Conservation (phyloP, 1,140 invertebrate genomes). For the Plodia interpunctella region DNA sequence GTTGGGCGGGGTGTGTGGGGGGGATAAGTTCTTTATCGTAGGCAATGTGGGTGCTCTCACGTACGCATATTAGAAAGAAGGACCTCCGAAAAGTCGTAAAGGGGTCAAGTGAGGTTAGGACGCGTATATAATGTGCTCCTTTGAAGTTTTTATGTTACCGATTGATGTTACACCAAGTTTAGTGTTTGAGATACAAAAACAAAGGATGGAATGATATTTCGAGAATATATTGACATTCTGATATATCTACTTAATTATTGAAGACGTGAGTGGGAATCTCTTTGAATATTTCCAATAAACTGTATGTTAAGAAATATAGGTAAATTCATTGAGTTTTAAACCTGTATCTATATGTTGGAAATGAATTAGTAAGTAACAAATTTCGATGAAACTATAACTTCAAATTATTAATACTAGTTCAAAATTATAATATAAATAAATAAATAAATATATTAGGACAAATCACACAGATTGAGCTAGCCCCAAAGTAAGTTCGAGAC, state of each 20-base stretch:
- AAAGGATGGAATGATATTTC: neutral
- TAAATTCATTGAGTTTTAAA: too few species aligned
- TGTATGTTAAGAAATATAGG: too few species aligned
- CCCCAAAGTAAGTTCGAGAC: too few species aligned
- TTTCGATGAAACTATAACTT: too few species aligned
- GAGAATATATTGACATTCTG: neutral
- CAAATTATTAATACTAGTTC: too few species aligned
- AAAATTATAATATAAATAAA: too few species aligned
- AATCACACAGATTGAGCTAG: too few species aligned
- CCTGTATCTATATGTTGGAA: too few species aligned
- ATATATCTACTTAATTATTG: neutral
- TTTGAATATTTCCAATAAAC: too few species aligned
- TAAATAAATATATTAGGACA: too few species aligned
- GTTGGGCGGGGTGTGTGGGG: constrained; percentile 20
- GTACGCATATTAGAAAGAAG: constrained; percentile 41
- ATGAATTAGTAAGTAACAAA: too few species aligned
- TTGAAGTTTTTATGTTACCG: constrained; percentile 24
- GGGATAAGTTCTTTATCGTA: constrained; percentile 32
- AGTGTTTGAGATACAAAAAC: neutral
- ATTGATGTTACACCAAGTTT: constrained; percentile 9
- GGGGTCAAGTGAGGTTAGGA: constrained; percentile 30
- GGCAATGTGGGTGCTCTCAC: constrained; percentile 31
- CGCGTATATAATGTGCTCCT: constrained; percentile 27
- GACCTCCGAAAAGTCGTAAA: constrained; percentile 38
- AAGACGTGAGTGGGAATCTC: neutral